phyloP scores from a whole-genome alignment of 2,797 vertebrate species.

The Hypotaenidia okinawae region DNA sequence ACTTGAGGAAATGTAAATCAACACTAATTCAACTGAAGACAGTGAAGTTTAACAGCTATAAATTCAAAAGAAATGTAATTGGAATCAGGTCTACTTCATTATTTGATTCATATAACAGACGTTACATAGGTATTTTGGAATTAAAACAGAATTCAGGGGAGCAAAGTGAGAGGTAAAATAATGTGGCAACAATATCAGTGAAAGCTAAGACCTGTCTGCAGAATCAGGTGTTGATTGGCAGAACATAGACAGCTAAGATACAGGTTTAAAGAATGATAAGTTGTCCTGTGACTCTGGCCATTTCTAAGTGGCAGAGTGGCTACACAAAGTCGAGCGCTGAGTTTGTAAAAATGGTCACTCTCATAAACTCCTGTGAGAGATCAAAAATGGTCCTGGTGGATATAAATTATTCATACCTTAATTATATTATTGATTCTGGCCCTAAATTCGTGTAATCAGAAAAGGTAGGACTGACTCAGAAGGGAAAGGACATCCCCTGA shows the following conservation, averaged over 20 bases:
- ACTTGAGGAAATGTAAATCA: neutral
- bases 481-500: neutral
- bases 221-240: conserved; percentile 16
- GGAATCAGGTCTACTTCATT: neutral
- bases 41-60: neutral
- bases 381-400: neutral
- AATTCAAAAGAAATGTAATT: neutral
- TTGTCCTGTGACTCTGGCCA: neutral
- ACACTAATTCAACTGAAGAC: neutral
- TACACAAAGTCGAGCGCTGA: conserved; percentile 15
- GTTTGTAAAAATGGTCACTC: conserved; percentile 1
- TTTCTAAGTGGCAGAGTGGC: neutral
- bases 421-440: neutral
- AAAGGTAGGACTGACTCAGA: neutral
- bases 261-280: neutral
- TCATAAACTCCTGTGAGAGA: neutral
- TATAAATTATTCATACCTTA: conserved; percentile 21
- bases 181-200: neutral
- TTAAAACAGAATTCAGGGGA: neutral
- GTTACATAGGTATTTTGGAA: neutral
- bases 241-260: neutral
- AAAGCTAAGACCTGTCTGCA: neutral
- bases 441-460: neutral
- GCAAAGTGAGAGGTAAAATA: neutral
- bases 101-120: neutral